Base-by-base conservation (phyloP, 2,888 invertebrate species). In the Plebejus anna region DNA sequence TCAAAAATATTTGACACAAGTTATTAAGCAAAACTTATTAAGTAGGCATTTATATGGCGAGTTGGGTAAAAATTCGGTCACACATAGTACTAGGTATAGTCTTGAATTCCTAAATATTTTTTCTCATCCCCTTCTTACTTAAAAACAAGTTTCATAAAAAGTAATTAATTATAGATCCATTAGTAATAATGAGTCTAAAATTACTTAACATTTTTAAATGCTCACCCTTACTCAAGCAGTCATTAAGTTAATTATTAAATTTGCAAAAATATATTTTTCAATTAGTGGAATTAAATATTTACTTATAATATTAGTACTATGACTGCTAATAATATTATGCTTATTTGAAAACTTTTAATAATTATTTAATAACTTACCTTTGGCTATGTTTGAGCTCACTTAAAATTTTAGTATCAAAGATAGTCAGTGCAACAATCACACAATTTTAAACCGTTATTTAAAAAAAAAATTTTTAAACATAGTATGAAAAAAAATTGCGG, bases 351-450 rank as follows among this genome's bases (percentile, higher is more conserved):
- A 59, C n/a, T 59, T 59, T 55, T 61, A 61, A 28, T 61, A 28
- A 11, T 28, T 16, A 66, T 66, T 32, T 13, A 66, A 16, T 66
- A 36, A 66, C 28, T 66, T 66, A 66, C 5, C 66, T 66, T 66
- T 66, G 66, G 66, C 66, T 66, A 66, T 4, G 28, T 66, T 66
- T 66, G 66, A 66, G 16, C 13, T 66, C 16, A 32, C 32, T 66
- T 36, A 36, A 32, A 66, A 32, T 13, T 55, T 55, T 55, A 55
- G 55, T 55, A 55, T 55, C 4, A 55, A 55, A 16, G 11, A 16
- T 55, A 16, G 4, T 51, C 51, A 51, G 51, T 55, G 55, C 16
- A 55, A 55, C 55, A 55, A 55, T 55, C 16, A 13, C 55, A 16
- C 16, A 55, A 4, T 16, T 55, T 55, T 1, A 55, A 55, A 16